These are phyloP conservation scores for Anguilla pacifica DNA, from an alignment of 2,797 vertebrate species.

Conservation along the genomic window DNA sequence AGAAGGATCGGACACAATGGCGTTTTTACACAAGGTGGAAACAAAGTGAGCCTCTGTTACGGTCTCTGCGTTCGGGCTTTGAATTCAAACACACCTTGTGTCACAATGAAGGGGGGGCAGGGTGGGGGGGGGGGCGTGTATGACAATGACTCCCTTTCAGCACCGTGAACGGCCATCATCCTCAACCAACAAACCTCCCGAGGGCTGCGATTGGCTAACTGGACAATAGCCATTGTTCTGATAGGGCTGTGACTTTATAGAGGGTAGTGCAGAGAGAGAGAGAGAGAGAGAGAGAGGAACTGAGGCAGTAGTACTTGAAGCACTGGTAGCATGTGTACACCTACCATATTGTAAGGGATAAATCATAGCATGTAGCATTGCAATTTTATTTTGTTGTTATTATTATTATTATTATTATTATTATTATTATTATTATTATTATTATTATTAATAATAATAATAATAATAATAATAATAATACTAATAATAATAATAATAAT, in stretches of 20 bases:
- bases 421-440: no score
- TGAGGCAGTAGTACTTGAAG: background rate
- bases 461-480: background rate
- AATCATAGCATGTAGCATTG: background rate
- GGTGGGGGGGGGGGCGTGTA: background rate
- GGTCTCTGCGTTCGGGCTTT: conserved; percentile 31
- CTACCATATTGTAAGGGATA: background rate
- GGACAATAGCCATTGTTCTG: conserved; percentile 67
- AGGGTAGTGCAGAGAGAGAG: background rate
- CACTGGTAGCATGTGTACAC: background rate
- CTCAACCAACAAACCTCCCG: conserved; percentile 62
- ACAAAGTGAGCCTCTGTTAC: conserved; percentile 39
- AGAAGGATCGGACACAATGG: background rate
- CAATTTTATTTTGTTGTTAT: background rate
- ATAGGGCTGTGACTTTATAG: conserved; percentile 36
- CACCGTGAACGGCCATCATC: conserved; percentile 25
- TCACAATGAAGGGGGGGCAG: conserved; percentile 33
- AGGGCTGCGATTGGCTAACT: conserved; percentile 46
- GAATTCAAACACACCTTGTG: conserved; percentile 57
- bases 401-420: no score
- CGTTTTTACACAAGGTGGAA: conserved; percentile 26
- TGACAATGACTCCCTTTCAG: conserved; percentile 63
- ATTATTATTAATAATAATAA: no score
- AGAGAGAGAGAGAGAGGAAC: conserved; percentile 7
- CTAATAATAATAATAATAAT: background rate